These are phyloP conservation scores for Drosophila orosa DNA, from an alignment of 1,140 invertebrate genomes.

Conservation along the genomic window DNA sequence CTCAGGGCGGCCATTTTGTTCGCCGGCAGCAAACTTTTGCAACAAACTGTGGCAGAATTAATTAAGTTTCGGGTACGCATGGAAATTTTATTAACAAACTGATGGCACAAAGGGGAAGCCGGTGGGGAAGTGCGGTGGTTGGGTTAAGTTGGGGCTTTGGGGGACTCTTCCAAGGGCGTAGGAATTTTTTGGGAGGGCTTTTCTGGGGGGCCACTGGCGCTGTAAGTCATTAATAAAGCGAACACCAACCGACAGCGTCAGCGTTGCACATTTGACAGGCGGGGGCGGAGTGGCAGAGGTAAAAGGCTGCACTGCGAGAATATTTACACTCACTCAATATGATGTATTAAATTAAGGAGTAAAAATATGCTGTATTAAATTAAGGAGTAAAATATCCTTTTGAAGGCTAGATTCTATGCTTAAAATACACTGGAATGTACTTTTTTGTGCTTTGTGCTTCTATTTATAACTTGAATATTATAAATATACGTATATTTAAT, in stretches of 20 bases:
- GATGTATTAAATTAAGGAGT: no score
- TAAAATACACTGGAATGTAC: no score
- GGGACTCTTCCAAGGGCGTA: background rate
- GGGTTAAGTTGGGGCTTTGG: background rate
- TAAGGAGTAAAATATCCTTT: background rate
- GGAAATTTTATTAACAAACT: conserved; percentile 74
- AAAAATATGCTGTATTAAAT: no score
- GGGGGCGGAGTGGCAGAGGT: no score
- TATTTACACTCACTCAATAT: background rate
- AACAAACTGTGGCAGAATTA: conserved; percentile 79
- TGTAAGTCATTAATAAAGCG: conserved; percentile 84
- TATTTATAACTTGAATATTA: no score
- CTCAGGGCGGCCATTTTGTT: conserved; percentile 61
- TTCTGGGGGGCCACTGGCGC: conserved; percentile 44
- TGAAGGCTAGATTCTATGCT: background rate
- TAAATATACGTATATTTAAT: no score
- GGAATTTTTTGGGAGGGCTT: conserved; percentile 5
- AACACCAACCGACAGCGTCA: conserved; percentile 61
- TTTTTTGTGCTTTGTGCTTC: no score
- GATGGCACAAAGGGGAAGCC: conserved; percentile 20
- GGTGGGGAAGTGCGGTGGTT: no score
- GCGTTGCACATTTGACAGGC: conserved; percentile 45
- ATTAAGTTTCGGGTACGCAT: conserved; percentile 80
- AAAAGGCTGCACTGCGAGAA: conserved; percentile 7
- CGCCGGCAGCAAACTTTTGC: conserved; percentile 56